These are phyloP conservation scores for Indicator maculatus DNA, from an alignment of 2,113 vertebrate genomes.

Conservation along the genomic window DNA sequence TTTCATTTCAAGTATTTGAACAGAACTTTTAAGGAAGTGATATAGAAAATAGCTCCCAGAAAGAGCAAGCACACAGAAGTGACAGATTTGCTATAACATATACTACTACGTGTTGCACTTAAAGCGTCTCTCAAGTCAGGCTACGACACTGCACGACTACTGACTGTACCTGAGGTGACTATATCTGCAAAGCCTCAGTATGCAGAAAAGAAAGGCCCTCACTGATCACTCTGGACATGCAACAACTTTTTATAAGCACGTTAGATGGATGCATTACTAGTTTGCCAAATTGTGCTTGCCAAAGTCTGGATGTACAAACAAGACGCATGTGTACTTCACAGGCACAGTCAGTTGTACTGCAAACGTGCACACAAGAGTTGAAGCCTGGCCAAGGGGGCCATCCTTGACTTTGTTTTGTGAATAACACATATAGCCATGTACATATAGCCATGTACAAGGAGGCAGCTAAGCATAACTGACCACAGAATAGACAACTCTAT, in stretches of 20 bases:
- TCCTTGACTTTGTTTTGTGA: not conserved
- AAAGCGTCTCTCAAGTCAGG: not conserved
- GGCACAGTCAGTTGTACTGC: constrained; percentile 31
- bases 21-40: not conserved
- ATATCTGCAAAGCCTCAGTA: not conserved
- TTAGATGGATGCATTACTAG: not conserved
- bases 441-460: not conserved
- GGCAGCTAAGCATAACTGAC: constrained; percentile 54
- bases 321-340: not conserved
- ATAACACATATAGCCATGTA: not conserved
- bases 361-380: constrained; percentile 3
- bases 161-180: constrained; percentile 8
- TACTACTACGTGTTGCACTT: not conserved
- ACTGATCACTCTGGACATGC: not conserved
- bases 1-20: not conserved
- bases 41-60: constrained; percentile 3
- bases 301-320: not conserved
- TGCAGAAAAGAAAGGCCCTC: not conserved
- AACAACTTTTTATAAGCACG: not conserved
- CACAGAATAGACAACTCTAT: constrained; percentile 18
- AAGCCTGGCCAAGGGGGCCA: constrained; percentile 34
- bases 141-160: not conserved
- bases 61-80: constrained; percentile 10
- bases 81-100: not conserved
- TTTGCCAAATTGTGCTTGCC: not conserved